Base-by-base conservation (phyloP, 2,797 vertebrate species). In the Rhadinocentrus ornatus region DNA sequence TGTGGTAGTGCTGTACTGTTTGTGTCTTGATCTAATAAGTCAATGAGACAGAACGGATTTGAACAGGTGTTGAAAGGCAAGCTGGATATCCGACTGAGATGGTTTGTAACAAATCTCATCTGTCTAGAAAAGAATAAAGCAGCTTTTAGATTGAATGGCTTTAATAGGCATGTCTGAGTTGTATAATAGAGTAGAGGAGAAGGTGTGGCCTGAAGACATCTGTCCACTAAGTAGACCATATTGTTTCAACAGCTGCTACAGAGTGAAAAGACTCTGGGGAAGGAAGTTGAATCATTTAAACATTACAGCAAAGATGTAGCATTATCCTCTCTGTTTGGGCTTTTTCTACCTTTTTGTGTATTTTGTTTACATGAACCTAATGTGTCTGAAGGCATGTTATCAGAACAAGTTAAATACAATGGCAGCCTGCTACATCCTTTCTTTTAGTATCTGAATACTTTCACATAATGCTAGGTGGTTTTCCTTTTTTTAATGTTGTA, bases 241-340 rank as follows among this genome's bases (percentile, higher is more conserved):
- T 90, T 90, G 83, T 87, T 74, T 90, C 86, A 90, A 74, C 92
- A 93, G 92, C 90, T 93, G 92, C 85, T 87, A 57, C 61, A 74
- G 81, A 79, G 50, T 75, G 69, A 84, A 81, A 81, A 71, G 74
- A 76, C 81, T 78, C 83, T 0, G 50, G 57, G 86, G 86, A 80
- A 65, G 73, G 60, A 80, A 82, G 85, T 71, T 22, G 16, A 88
- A 71, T 85, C 79, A 75, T 77, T 89, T 81, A 82, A 81, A 83
- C 80, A 71, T 81, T 78, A 78, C 75, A 61, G 83, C 31, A 54
- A 84, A 89, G 75, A 62, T 86, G 83, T 71, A 89, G 90, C 71
- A 37, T 70, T 73, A 82, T 72, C 78, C 71, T n/a, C 50, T 72
- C 35, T 64, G 71, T 82, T 55, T 73, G 61, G 27, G 18, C 32